These are phyloP conservation scores for Chirona hameri DNA, from an alignment of 2,888 invertebrate species.

Conservation along the genomic window DNA sequence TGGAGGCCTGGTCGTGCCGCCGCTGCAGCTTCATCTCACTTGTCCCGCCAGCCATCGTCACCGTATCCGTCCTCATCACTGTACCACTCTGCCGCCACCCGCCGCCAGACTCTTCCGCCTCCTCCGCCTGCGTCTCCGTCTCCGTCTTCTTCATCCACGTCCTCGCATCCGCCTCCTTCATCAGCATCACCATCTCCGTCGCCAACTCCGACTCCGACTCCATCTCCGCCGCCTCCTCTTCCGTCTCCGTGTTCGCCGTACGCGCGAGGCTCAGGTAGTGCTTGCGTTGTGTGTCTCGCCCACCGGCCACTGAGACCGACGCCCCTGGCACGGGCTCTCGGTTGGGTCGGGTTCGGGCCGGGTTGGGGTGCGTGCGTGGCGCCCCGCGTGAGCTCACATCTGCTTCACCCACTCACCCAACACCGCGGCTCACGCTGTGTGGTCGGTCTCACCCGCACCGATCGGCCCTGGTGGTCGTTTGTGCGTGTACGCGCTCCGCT, in stretches of 20 bases:
- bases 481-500: background rate
- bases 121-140: background rate
- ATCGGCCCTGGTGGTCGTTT: background rate
- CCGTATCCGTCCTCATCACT: no score
- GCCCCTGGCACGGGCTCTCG: background rate
- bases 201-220: background rate
- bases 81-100: background rate
- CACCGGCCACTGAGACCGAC: background rate
- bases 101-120: background rate
- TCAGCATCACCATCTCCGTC: background rate
- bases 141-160: background rate
- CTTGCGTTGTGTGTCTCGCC: background rate
- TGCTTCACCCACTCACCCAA: background rate
- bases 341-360: background rate
- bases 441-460: background rate
- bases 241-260: background rate
- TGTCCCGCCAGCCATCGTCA: no score
- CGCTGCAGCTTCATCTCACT: no score
- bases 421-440: background rate
- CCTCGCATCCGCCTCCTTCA: background rate
- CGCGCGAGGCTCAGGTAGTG: background rate
- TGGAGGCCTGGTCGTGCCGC: no score
- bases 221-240: background rate
- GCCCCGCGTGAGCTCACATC: background rate
- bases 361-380: background rate